phyloP scores from a whole-genome alignment of 2,888 invertebrate genomes.

The Nudaria mundana region DNA sequence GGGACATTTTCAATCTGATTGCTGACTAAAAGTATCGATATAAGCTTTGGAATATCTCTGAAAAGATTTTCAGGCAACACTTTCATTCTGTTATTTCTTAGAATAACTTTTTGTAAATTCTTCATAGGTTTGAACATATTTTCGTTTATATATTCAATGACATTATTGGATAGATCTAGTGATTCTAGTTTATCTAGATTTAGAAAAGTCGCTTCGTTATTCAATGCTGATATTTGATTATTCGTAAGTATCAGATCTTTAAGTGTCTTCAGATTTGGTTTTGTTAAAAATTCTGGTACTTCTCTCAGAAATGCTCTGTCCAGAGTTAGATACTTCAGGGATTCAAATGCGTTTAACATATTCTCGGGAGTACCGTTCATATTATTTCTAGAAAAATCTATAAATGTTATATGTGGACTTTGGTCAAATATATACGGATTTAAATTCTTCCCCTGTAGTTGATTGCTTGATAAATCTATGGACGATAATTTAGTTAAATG shows the following conservation, averaged over 20 bases:
- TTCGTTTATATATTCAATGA: slow-evolving; percentile 45
- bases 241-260: slow-evolving; percentile 49
- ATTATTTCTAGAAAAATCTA: slow-evolving; percentile 41
- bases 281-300: slow-evolving; percentile 51
- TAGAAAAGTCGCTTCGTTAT: slow-evolving; percentile 28
- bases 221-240: slow-evolving; percentile 52
- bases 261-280: slow-evolving; percentile 49
- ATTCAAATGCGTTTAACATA: slow-evolving; percentile 37
- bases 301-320: slow-evolving; percentile 39
- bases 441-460: slow-evolving; percentile 39
- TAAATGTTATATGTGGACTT: slow-evolving; percentile 20
- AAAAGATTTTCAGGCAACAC: slow-evolving; percentile 52
- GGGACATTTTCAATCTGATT: slow-evolving; percentile 55
- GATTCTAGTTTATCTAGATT: slow-evolving; percentile 48
- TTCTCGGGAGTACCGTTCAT: slow-evolving; percentile 31
- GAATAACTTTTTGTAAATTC: slow-evolving; percentile 46
- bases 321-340: slow-evolving; percentile 39
- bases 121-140: slow-evolving; percentile 49
- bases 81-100: slow-evolving; percentile 54
- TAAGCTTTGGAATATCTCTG: slow-evolving; percentile 42
- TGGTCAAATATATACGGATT: slow-evolving; percentile 34
- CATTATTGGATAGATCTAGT: slow-evolving; percentile 54
- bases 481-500: slow-evolving; percentile 23
- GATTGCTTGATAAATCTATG: slow-evolving; percentile 49
- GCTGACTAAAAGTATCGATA: slow-evolving; percentile 52